These are phyloP conservation scores for Drosophila percnosoma DNA, from an alignment of 2,888 invertebrate genomes.

Conservation along the genomic window DNA sequence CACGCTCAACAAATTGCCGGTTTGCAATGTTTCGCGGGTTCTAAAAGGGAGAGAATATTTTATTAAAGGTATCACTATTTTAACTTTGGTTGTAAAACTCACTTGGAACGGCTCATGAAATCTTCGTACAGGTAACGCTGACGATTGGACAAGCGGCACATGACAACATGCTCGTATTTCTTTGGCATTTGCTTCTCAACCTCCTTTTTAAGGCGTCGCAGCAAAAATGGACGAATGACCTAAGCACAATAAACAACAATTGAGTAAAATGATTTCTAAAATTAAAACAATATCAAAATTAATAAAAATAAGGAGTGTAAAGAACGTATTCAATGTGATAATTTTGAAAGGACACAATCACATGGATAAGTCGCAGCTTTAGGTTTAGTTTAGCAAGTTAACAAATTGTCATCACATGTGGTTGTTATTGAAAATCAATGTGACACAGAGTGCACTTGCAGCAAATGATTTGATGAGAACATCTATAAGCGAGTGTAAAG, in stretches of 20 bases:
- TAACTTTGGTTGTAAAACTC: constrained; percentile 82
- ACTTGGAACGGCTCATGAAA: constrained; percentile 98
- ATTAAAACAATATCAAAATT: not conserved
- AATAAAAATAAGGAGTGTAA: constrained; percentile 20
- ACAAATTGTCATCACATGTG: constrained; percentile 72
- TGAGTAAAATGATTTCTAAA: constrained; percentile 6
- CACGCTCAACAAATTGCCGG: constrained; percentile 97
- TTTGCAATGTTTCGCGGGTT: constrained; percentile 96
- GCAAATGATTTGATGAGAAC: not conserved
- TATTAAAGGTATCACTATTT: not conserved
- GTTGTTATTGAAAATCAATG: constrained; percentile 19
- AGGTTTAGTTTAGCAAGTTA: constrained; percentile 61
- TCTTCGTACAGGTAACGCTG: constrained; percentile 99
- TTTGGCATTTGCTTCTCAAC: constrained; percentile 99
- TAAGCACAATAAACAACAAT: constrained; percentile 74
- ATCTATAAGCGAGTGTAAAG: constrained; percentile 21
- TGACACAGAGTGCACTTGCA: constrained; percentile 73
- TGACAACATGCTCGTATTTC: constrained; percentile 97
- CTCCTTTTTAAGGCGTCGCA: constrained; percentile 96
- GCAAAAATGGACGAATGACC: constrained; percentile 96
- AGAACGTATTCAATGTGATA: constrained; percentile 65
- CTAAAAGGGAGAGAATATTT: constrained; percentile 84
- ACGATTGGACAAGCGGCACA: constrained; percentile 97
- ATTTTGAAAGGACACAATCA: constrained; percentile 19
- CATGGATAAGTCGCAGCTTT: constrained; percentile 68